phyloP scores from a whole-genome alignment of 2,113 vertebrate species.

The Trachemys scripta region DNA sequence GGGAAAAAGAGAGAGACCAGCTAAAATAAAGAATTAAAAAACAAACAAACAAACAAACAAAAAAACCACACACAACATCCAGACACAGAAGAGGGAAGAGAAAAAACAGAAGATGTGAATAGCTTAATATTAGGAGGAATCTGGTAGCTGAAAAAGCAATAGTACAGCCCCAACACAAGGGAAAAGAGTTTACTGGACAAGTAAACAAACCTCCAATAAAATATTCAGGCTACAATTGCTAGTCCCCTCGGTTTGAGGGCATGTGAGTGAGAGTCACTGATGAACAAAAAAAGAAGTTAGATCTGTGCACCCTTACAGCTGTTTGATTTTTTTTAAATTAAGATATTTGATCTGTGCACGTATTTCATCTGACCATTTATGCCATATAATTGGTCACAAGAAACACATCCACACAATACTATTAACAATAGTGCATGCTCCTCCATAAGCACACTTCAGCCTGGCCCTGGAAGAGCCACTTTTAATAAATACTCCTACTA shows the following conservation, averaged over 20 bases:
- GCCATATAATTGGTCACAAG: background rate
- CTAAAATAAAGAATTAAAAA: background rate
- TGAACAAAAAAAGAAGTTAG: background rate
- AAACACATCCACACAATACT: background rate
- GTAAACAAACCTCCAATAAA: background rate
- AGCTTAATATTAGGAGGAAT: background rate
- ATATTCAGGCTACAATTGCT: background rate
- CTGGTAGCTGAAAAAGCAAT: background rate
- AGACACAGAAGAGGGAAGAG: rapidly evolving
- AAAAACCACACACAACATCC: too few species aligned
- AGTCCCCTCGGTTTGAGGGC: background rate
- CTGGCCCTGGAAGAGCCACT: background rate
- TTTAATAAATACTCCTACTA: background rate
- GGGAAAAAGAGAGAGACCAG: background rate
- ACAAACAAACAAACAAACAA: background rate
- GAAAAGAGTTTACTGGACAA: background rate
- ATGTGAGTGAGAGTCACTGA: background rate
- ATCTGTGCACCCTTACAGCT: background rate
- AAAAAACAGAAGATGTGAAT: too few species aligned
- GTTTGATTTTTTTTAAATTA: background rate
- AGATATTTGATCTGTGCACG: background rate
- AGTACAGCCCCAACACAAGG: background rate
- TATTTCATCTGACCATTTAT: background rate
- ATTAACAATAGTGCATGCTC: background rate
- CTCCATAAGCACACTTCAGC: background rate